Evolutionary conservation across 1,140 invertebrate genomes (phyloP).

Genomic region (Heliconius nattereri): DNA sequence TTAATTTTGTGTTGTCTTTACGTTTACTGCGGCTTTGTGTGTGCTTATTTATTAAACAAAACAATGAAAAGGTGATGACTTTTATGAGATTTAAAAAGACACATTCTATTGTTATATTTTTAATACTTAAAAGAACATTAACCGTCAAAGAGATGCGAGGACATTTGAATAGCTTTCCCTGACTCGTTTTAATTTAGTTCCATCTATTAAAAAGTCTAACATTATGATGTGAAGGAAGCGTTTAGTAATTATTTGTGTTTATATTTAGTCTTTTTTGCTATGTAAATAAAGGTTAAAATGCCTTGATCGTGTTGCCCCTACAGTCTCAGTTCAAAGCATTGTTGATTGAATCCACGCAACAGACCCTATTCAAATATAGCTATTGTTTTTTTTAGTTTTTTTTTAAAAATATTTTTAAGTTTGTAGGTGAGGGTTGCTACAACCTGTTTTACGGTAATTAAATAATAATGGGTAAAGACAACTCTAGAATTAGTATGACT

Average conservation of each 20-base stretch:
- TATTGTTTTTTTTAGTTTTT: conserved; percentile 64
- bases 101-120: conserved; percentile 41
- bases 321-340: conserved; percentile 42
- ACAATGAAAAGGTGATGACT: conserved; percentile 33
- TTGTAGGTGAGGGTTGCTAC: conserved; percentile 49
- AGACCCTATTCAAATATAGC: conserved; percentile 61
- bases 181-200: conserved; percentile 52
- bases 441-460: conserved; percentile 31
- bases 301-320: background rate
- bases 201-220: conserved; percentile 51
- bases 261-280: background rate
- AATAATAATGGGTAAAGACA: background rate
- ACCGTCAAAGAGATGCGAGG: conserved; percentile 46
- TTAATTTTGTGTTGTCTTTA: conserved; percentile 12
- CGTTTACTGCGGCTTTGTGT: background rate
- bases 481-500: background rate
- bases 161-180: conserved; percentile 54
- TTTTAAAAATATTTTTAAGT: conserved; percentile 52
- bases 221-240: conserved; percentile 35
- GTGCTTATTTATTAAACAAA: conserved; percentile 17
- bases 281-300: background rate
- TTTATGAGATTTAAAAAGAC: conserved; percentile 43
- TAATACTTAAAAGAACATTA: conserved; percentile 46
- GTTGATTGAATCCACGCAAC: conserved; percentile 62
- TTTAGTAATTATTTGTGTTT: background rate